Evolutionary conservation across 2,113 vertebrate species (phyloP).

Genomic region (Alces alces): DNA sequence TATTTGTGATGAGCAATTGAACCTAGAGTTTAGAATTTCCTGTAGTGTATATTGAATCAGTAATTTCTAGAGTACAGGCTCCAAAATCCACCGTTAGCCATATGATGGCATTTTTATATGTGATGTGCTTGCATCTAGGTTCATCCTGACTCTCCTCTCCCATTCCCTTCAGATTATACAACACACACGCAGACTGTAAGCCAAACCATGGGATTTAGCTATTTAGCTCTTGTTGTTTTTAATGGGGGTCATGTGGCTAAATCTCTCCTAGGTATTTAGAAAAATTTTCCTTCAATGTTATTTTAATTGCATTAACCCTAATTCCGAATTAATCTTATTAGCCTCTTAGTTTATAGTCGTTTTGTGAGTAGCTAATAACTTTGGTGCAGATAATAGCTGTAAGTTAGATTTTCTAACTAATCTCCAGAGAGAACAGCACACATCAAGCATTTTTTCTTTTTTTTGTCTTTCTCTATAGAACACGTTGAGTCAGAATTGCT

Average conservation of each 20-base stretch:
- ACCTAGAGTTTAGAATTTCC: background rate
- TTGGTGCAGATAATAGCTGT: background rate
- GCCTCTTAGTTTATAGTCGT: conserved; percentile 26
- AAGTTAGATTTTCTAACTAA: background rate
- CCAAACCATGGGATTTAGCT: conserved; percentile 53
- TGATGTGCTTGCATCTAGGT: background rate
- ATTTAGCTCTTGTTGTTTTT: conserved; percentile 58
- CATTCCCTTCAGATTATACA: background rate
- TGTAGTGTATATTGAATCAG: background rate
- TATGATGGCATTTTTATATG: background rate
- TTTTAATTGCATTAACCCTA: conserved; percentile 67
- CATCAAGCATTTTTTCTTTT: background rate
- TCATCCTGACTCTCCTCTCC: background rate
- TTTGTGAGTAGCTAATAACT: conserved; percentile 44
- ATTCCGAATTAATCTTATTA: conserved; percentile 72
- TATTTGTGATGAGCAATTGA: background rate
- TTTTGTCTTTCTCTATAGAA: conserved; percentile 73
- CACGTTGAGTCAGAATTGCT: conserved; percentile 91
- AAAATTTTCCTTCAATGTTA: conserved; percentile 55
- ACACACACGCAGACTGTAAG: background rate
- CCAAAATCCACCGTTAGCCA: background rate
- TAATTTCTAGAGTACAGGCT: background rate
- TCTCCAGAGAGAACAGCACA: background rate
- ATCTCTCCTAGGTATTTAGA: conserved; percentile 58
- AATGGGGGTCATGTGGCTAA: conserved; percentile 62